Conservation (phyloP, 2,888 invertebrate genomes). For the Hirtodrosophila alboralis region DNA sequence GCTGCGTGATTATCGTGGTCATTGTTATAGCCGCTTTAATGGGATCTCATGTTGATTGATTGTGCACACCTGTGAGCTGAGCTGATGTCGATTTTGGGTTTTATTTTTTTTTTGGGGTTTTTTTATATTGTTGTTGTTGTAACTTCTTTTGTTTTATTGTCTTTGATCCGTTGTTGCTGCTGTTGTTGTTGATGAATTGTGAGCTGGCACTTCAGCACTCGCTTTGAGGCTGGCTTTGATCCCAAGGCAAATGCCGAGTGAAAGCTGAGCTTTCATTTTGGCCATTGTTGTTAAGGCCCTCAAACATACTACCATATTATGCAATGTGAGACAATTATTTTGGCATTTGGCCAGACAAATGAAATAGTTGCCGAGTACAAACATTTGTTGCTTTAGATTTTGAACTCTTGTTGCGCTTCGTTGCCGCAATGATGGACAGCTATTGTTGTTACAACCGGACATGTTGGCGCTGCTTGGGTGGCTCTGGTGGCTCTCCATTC, state of each 20-base stretch:
- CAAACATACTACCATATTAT: too few relatives aligned
- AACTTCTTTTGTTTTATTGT: constrained; percentile 54
- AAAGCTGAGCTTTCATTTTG: constrained; percentile 61
- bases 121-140: constrained; percentile 18
- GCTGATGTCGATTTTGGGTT: constrained; percentile 43
- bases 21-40: constrained; percentile 73
- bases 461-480: constrained; percentile 68
- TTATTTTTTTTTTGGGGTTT: constrained; percentile 22
- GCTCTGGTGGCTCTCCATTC: constrained; percentile 19
- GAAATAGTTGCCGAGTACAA: constrained; percentile 13
- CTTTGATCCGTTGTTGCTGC: constrained; percentile 54
- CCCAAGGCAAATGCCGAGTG: constrained; percentile 38
- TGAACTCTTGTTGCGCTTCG: constrained; percentile 58
- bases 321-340: constrained; percentile 66
- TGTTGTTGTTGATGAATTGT: constrained; percentile 54
- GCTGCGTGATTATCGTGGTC: constrained; percentile 65
- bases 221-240: constrained; percentile 30
- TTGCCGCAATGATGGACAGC: constrained; percentile 67
- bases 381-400: constrained; percentile 35
- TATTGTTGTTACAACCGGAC: constrained; percentile 50
- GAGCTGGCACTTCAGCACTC: constrained; percentile 8
- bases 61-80: constrained; percentile 74
- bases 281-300: constrained; percentile 29
- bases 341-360: constrained; percentile 40
- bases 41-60: constrained; percentile 79